Base-by-base conservation (phyloP, 2,113 vertebrate genomes). In the Aegithalos caudatus region DNA sequence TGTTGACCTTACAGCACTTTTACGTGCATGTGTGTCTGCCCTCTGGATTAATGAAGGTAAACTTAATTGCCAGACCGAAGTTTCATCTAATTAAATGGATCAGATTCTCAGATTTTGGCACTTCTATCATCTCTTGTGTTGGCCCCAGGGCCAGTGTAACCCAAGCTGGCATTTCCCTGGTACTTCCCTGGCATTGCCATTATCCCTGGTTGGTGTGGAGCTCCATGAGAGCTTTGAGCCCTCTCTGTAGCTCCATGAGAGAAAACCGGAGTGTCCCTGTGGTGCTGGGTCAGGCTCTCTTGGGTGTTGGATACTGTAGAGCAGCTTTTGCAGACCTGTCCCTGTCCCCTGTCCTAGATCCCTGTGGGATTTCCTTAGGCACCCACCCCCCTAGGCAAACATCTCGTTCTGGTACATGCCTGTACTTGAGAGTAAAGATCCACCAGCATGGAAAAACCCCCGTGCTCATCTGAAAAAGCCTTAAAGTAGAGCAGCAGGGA, bases 141-240 rank as follows among this genome's bases (percentile, higher is more conserved):
- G 51, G 56, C 56, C 51, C 1, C 0, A 2, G 31, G 57, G 23
- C 50, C 35, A 28, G 25, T 44, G 14, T 44, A 35, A 28, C 37
- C 40, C 4, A 0, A 4, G 14, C 74, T 58, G 38, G 54, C 11
- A 14, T 65, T 85, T 29, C 16, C 35, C n/a, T n/a, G 21, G 53
- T 19, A 54, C 33, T 54, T 56, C 54, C 31, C 29, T 73, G 50
- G 35, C 40, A 51, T 31, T 1, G 1, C 40, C 1, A 0, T 35
- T 78, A 8, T 33, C 58, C 16, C 37, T 62, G 0, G 0, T 7
- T 1, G 5, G 2, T 1, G 1, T 42, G 25, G 58, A 82, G 47
- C 64, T 58, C n/a, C n/a, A n/a, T n/a, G n/a, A n/a, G n/a, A n/a
- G n/a, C 1, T 81, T 33, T 31, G 73, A 93, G 51, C 53, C 16